Evolutionary conservation across 1,140 invertebrate genomes (phyloP).

Genomic region (Drosophila pectinifera): DNA sequence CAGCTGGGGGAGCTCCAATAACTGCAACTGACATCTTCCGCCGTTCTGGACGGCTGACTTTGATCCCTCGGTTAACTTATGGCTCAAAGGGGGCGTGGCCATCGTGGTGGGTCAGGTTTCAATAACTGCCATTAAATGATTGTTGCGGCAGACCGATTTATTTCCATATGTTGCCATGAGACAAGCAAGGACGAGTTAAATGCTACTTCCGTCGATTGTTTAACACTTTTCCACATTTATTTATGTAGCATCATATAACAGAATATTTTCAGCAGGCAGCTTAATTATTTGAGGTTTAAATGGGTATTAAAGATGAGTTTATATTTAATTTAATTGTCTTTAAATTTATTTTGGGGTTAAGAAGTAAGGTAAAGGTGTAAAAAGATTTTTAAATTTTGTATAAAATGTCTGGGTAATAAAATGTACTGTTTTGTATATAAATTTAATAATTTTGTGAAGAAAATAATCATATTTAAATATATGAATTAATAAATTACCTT

Average conservation of each 20-base stretch:
- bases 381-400: neutral
- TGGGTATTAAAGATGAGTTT: neutral
- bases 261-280: neutral
- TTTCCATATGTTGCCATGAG: constrained; percentile 15
- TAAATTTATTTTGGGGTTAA: neutral
- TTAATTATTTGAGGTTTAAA: neutral
- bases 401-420: no score
- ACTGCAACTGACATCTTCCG: constrained; percentile 33
- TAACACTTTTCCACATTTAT: constrained; percentile 7
- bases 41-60: constrained; percentile 17
- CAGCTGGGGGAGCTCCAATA: constrained; percentile 19
- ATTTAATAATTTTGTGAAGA: neutral
- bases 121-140: constrained; percentile 37
- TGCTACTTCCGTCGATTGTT: constrained; percentile 16
- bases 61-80: constrained; percentile 40
- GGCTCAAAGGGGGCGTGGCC: constrained; percentile 14
- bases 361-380: no score
- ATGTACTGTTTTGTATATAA: neutral
- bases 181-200: constrained; percentile 3
- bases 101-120: neutral
- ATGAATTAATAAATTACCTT: no score
- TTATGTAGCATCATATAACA: neutral
- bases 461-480: neutral
- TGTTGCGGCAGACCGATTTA: constrained; percentile 39
- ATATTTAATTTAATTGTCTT: neutral